Percentiles rank a stretch among this genome's conserved stretches.
These are phyloP conservation scores for Dione juno DNA, from an alignment of 2,888 invertebrate genomes.

Conservation along the genomic window DNA sequence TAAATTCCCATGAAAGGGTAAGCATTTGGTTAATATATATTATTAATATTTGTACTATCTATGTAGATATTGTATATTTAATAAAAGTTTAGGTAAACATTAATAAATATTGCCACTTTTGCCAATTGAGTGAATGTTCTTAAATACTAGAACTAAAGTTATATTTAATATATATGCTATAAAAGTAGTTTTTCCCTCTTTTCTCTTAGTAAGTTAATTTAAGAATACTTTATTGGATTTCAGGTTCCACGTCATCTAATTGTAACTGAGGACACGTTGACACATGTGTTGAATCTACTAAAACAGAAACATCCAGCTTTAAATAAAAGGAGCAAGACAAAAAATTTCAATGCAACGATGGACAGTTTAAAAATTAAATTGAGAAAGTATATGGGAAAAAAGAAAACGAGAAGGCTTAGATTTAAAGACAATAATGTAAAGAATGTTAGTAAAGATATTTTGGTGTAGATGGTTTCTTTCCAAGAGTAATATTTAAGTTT, in stretches of 20 bases:
- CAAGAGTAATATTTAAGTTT: no score
- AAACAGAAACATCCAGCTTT: conserved; percentile 24
- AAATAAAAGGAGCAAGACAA: conserved; percentile 14
- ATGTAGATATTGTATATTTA: neutral
- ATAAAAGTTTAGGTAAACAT: no score
- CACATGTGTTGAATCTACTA: conserved; percentile 14
- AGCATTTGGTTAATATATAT: neutral
- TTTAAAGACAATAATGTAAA: neutral
- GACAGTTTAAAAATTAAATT: conserved; percentile 20
- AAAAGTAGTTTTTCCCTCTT: no score
- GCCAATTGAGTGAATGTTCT: no score
- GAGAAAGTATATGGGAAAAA: conserved; percentile 8
- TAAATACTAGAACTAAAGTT: no score
- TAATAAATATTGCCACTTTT: no score
- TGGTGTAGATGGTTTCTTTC: neutral
- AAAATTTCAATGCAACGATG: conserved; percentile 17
- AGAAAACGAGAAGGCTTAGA: conserved; percentile 4
- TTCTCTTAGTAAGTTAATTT: no score
- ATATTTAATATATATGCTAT: no score
- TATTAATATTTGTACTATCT: neutral
- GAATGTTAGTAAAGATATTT: neutral
- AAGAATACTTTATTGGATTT: no score
- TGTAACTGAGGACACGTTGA: conserved; percentile 17
- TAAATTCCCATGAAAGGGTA: conserved; percentile 8
- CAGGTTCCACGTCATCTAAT: conserved; percentile 32